phyloP scores from a whole-genome alignment of 2,797 vertebrate genomes.

The Cuculus canorus region DNA sequence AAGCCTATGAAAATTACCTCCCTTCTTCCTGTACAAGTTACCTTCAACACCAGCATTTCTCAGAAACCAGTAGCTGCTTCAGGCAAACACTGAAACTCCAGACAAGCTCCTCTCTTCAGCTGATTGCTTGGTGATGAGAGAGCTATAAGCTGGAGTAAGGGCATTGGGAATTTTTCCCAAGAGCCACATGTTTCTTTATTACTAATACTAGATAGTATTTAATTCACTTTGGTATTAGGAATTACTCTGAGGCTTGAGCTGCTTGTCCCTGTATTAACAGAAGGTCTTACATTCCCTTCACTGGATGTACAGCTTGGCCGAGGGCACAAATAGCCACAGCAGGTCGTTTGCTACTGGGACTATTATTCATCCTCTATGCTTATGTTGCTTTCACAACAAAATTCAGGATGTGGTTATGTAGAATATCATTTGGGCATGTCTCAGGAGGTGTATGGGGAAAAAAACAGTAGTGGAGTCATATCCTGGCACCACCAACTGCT shows the following conservation, averaged over 20 bases:
- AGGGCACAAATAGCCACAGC: background rate
- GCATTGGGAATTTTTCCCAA: background rate
- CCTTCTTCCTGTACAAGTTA: background rate
- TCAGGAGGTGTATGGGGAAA: background rate
- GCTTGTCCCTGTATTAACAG: accelerated
- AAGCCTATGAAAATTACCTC: background rate
- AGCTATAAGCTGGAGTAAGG: background rate
- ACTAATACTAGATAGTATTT: background rate
- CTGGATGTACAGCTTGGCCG: background rate
- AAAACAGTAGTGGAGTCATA: background rate
- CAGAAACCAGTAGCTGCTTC: background rate
- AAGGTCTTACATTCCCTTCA: background rate
- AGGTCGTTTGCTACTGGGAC: background rate
- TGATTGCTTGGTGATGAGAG: background rate
- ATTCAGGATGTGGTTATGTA: background rate
- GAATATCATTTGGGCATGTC: background rate
- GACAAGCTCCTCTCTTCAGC: background rate
- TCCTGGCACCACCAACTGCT: background rate
- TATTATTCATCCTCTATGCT: background rate
- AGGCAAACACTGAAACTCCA: background rate
- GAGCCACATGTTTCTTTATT: background rate
- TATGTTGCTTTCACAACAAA: background rate
- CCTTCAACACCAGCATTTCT: background rate
- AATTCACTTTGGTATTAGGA: background rate
- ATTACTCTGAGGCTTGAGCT: background rate